Evolutionary conservation across 2,888 invertebrate species (phyloP), one percentile per base, ranked within the genome.

Genomic region (Drosophila leonis): DNA sequence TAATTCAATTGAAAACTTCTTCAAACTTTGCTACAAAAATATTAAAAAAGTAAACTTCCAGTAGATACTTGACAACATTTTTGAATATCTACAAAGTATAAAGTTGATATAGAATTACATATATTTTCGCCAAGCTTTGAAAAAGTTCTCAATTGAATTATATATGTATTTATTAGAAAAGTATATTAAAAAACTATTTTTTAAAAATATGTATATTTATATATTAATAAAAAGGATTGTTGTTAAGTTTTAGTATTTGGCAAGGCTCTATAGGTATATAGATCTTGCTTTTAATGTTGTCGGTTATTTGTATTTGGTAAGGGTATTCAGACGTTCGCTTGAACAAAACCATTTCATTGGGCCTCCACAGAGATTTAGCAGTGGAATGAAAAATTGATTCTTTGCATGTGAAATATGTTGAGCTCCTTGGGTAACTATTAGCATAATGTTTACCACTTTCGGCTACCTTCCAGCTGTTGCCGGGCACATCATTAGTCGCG

Each of bases 331-430:
- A 37, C 1, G 42, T 72, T 60, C 66, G 27, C 42, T 51, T 49
- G 39, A 13, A 15, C 9, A 9, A 6, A 2, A 10, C 7, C 13
- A 37, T 4, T 56, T 8, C 20, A 13, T 37, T 15, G 41, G 46
- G 67, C 65, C 70, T 82, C 76, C 65, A 54, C 48, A 42, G 62
- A 83, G 86, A 88, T 71, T 90, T 81, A 74, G 86, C 88, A 75
- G 71, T 62, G 67, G 82, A 90, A 89, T 90, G 90, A 91, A 91
- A 90, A 91, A 91, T 91, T 91, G 88, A 91, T 91, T 90, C 80
- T 84, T 85, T 85, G 85, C 87, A 82, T 91, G 91, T 78, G 77
- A 83, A 81, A 76, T 80, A 83, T 80, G 69, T 75, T 52, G 31
- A 63, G 74, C 78, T 65, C 82, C 71, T 65, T 76, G 68, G 65